Percentiles rank a stretch among this genome's conserved stretches.
These are phyloP conservation scores for Pentalonia nigronervosa DNA, from an alignment of 1,140 invertebrate species.

Conservation along the genomic window DNA sequence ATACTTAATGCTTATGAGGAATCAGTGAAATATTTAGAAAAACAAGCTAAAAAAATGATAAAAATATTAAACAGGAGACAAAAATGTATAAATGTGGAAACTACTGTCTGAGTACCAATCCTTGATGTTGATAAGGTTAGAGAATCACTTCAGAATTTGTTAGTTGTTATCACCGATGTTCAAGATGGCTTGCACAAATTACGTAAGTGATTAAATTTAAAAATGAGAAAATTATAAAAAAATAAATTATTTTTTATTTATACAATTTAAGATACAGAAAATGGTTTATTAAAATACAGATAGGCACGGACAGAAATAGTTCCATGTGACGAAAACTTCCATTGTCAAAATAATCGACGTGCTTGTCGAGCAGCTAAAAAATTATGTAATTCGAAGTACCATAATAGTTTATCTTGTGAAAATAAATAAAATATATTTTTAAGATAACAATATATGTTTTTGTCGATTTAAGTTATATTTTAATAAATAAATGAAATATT, in stretches of 20 bases:
- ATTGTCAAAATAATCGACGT: constrained; percentile 25
- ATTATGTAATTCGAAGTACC: not conserved
- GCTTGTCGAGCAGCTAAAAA: not conserved
- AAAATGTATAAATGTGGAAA: not conserved
- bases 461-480: too few species aligned
- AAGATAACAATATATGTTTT: too few species aligned
- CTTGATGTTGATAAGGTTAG: not conserved
- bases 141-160: not conserved
- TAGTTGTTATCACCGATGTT: not conserved
- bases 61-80: not conserved
- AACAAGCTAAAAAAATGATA: not conserved
- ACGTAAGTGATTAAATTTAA: not conserved
- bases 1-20: not conserved
- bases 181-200: not conserved
- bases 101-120: not conserved
- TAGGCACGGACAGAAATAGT: not conserved
- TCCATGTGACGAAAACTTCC: not conserved
- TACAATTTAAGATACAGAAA: constrained; percentile 21
- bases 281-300: not conserved
- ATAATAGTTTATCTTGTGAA: not conserved
- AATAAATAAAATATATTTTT: not conserved
- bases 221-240: not conserved
- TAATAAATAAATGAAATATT: too few species aligned
- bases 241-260: not conserved
- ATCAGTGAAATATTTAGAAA: not conserved